Evolutionary conservation across 30 jellyfish, hydroid and myxozoan genomes (phyloP), one percentile per base, ranked within the genome.

Genomic region (Aurelia aurita): DNA sequence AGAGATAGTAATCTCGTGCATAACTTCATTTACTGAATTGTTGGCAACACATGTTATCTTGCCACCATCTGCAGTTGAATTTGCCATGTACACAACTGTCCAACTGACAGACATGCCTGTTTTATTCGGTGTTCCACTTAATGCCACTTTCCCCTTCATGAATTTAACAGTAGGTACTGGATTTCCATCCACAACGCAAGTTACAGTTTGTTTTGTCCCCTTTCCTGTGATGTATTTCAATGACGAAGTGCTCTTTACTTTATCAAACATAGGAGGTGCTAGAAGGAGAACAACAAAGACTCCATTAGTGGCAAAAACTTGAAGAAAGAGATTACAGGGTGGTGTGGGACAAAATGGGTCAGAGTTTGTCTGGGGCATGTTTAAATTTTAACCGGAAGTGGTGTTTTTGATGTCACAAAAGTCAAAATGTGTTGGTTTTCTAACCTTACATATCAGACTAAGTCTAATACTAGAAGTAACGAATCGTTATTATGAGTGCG

Each of bases 151-250:
- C 11, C 85, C 91, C 72, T 81, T 81, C 70, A 8, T 84, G 70
- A 92, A 47, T 34, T 60, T 78, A 11, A 92, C 85, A 16, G 81
- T 34, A 14, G 98, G 98, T 18, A 51, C 54, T 2, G 98, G 98
- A 45, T 58, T 67, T 14, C 97, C 95, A 32, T 69, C 60, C n/a
- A 97, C 98, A 45, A 44, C 88, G 66, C 98, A 91, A 16, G 12
- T 61, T 39, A 84, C n/a, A 22, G 44, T 72, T 19, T 84, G 31
- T 15, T 62, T 53, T 32, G 29, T 34, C 7, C 72, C 80, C 44
- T 46, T 46, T 11, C 91, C 91, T n/a, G 51, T 85, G 12, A 77
- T 53, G 39, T 45, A 81, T 26, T 4, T 10, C 47, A 13, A 53
- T 35, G 82, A 62, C 27, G 45, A 51, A 9, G 86, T 74, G 64